Base-by-base conservation (phyloP, 2,113 vertebrate species). In the Myanophis thanlyinensis region DNA sequence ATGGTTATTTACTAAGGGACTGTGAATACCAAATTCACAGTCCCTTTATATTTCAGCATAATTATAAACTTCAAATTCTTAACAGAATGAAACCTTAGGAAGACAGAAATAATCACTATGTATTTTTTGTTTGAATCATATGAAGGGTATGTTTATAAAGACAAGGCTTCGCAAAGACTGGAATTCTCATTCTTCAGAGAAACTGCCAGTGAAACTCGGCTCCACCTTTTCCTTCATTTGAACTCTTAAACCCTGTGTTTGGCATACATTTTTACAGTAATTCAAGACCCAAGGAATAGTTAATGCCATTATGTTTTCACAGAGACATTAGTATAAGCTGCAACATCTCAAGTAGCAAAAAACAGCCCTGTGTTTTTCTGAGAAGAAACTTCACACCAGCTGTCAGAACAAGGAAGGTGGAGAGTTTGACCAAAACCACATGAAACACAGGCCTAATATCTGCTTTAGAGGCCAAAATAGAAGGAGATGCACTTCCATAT, bases 241-340 rank as follows among this genome's bases (percentile, higher is more conserved):
- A 96, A 95, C 94, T 96, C 95, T 95, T 93, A 94, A 96, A 95
- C 94, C 91, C 91, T 23, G 6, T 0, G 5, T n/a, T 95, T 94
- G 92, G 86, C 90, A 90, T 85, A 89, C 93, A 44, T 96, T 96
- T 96, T 96, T 95, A 91, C 93, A 95, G 95, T 95, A 96, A 96
- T 80, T 91, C 93, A 95, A 95, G 56, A 91, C 92, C 93, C 87
- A 91, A 89, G 93, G 91, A 90, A 80, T 48, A 62, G 90, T 91
- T 94, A 96, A 90, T 88, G 93, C 85, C 0, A 0, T n/a, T 23
- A 49, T 93, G 93, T 96, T 96, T 97, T 96, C 95, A 93, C 94
- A 96, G 92, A 0, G 0, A 89, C 88, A 27, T 93, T 93, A 94
- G 91, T 35, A 90, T 10, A 53, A 48, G 0, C 86, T 89, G 54